Percentiles rank a stretch among this genome's conserved stretches.
phyloP scores from a whole-genome alignment of 2,797 vertebrate genomes.

The Acestrorhynchus altus region DNA sequence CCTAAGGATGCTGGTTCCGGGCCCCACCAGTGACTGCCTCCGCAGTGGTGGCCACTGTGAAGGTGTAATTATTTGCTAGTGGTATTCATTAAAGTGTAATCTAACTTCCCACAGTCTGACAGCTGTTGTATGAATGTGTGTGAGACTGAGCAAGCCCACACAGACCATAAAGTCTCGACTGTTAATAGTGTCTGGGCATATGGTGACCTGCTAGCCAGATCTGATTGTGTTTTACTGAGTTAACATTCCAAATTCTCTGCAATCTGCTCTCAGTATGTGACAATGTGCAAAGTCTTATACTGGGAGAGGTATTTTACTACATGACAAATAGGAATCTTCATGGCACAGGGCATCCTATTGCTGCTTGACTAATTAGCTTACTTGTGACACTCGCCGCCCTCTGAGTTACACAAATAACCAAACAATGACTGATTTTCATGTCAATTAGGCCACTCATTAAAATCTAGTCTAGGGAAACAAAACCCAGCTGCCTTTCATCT shows the following conservation, averaged over 20 bases:
- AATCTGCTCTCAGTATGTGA: not conserved
- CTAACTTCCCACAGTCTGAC: constrained; percentile 49
- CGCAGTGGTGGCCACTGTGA: constrained; percentile 18
- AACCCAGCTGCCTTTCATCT: constrained; percentile 9
- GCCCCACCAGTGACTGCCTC: constrained; percentile 21
- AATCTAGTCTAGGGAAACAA: constrained; percentile 13
- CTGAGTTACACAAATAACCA: constrained; percentile 4
- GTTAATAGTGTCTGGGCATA: constrained; percentile 38
- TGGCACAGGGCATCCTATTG: not conserved
- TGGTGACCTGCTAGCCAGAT: constrained; percentile 32
- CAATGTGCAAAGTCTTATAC: constrained; percentile 2
- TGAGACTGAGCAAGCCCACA: constrained; percentile 32
- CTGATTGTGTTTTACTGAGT: constrained; percentile 31
- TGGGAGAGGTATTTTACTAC: constrained; percentile 11
- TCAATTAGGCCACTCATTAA: constrained; percentile 24
- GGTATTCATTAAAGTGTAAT: constrained; percentile 51
- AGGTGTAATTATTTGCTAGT: constrained; percentile 42
- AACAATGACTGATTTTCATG: constrained; percentile 11
- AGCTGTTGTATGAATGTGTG: constrained; percentile 22
- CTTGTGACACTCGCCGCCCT: not conserved
- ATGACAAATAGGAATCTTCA: not conserved
- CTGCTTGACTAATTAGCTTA: not conserved
- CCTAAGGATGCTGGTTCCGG: constrained; percentile 7
- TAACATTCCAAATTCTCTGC: constrained; percentile 7
- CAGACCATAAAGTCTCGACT: constrained; percentile 34